Conservation (phyloP, 2,113 vertebrate species). For the Osmerus mordax region DNA sequence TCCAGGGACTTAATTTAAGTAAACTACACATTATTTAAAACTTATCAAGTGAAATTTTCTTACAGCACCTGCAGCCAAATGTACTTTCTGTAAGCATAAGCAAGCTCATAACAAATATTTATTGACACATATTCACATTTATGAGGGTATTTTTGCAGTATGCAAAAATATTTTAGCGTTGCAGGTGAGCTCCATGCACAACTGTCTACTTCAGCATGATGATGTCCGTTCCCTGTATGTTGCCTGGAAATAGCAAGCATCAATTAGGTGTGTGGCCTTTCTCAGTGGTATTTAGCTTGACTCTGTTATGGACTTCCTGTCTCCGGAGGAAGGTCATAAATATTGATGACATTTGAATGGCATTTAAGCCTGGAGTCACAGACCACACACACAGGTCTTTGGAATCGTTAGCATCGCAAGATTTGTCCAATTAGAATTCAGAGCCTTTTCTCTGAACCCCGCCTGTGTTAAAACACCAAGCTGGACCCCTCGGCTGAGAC, state of each 20-base stretch:
- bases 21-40: too few species aligned
- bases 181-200: background rate
- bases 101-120: too few species aligned
- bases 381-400: background rate
- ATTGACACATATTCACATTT: too few species aligned
- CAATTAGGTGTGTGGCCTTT: conserved; percentile 1
- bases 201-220: background rate
- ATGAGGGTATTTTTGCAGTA: too few species aligned
- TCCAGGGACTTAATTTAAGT: too few species aligned
- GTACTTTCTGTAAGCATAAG: too few species aligned
- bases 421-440: conserved; percentile 12
- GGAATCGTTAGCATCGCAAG: background rate
- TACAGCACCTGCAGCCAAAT: too few species aligned
- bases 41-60: too few species aligned
- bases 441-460: background rate
- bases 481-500: conserved; percentile 7
- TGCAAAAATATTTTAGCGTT: too few species aligned
- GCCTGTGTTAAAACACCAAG: background rate
- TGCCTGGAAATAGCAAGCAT: background rate
- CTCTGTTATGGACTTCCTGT: conserved; percentile 4
- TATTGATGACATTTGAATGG: background rate
- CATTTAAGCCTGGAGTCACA: background rate
- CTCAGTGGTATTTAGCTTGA: background rate
- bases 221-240: background rate
- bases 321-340: background rate